Evolutionary conservation across 2,113 vertebrate genomes (phyloP), one percentile per base, ranked within the genome.

Genomic region (Neodontobutis hainanensis): DNA sequence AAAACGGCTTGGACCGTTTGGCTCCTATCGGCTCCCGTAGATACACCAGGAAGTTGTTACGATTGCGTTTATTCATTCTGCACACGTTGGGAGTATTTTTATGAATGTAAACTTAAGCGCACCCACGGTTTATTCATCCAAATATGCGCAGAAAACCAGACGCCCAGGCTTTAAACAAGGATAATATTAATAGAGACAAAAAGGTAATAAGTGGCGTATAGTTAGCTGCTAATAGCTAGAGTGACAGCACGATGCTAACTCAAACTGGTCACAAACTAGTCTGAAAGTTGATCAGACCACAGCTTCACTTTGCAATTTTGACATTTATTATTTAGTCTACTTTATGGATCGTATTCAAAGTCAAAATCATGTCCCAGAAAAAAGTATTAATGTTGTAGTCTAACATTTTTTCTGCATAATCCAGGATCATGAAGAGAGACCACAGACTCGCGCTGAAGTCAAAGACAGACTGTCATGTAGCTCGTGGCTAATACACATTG

Each of bases 101-200:
- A 4, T 58, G 40, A 15, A 4, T 32, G 16, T 10, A 7, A 11
- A 8, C 1, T 42, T 48, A 16, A 8, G 32, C 4, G 4, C 16
- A 6, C 8, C 40, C 2, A 14, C 12, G 6, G 9, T 58, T 16
- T 8, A 8, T 51, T 49, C 0, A 15, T 52, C 53, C 67, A 12
- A 80, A 65, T 69, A 91, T 91, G 85, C 91, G 91, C 3, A 84
- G 80, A 77, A 87, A 84, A 82, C 68, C 83, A 14, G 88, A 81
- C 52, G 71, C 62, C n/a, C 85, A 78, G 48, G 46, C 89, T 35
- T n/a, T 80, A 15, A 59, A 38, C 40, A 78, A 8, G 16, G 83
- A 80, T n/a, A 42, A 47, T n/a, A 65, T 5, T 14, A 72, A 43
- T 48, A 8, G 68, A 19, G 65, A 85, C 10, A 84, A 19, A 61